These are phyloP conservation scores for Chelon labrosus DNA, from an alignment of 2,797 vertebrate species.

Conservation along the genomic window DNA sequence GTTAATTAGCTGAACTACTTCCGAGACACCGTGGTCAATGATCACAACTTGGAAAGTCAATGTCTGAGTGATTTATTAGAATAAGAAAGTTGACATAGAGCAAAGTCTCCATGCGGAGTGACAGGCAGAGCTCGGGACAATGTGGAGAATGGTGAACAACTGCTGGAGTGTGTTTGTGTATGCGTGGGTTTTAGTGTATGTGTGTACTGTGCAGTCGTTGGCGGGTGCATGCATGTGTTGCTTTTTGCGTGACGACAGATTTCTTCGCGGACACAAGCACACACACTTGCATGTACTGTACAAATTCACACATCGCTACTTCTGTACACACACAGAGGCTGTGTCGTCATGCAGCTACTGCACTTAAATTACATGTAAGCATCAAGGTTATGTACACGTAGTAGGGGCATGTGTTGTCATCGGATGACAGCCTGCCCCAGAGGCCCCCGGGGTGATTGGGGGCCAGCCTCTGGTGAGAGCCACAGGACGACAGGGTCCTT, in stretches of 20 bases:
- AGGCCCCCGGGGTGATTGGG: slow-evolving; percentile 13
- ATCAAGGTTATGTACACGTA: slow-evolving; percentile 83
- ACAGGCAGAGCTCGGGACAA: slow-evolving; percentile 81
- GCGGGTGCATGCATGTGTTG: slow-evolving; percentile 79
- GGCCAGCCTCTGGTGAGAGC: slow-evolving; percentile 52
- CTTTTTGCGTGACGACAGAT: slow-evolving; percentile 71
- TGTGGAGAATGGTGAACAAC: slow-evolving; percentile 74
- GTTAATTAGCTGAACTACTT: background rate
- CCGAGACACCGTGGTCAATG: slow-evolving; percentile 26
- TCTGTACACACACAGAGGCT: slow-evolving; percentile 83
- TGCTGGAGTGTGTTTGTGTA: slow-evolving; percentile 61
- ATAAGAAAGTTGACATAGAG: slow-evolving; percentile 87
- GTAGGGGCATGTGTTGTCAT: slow-evolving; percentile 69
- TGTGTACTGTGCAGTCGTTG: slow-evolving; percentile 66
- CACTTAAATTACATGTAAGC: slow-evolving; percentile 85
- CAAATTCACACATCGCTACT: slow-evolving; percentile 80
- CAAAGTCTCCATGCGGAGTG: slow-evolving; percentile 85
- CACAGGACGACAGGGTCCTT: slow-evolving; percentile 61
- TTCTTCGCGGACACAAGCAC: slow-evolving; percentile 78
- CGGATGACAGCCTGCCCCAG: slow-evolving; percentile 58
- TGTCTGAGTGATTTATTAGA: slow-evolving; percentile 87
- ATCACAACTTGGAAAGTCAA: slow-evolving; percentile 48
- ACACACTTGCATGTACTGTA: slow-evolving; percentile 84
- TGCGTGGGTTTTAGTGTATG: slow-evolving; percentile 27
- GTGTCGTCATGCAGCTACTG: slow-evolving; percentile 86